Evolutionary conservation across 2,888 invertebrate species (phyloP).

Genomic region (Epinotia ramella): DNA sequence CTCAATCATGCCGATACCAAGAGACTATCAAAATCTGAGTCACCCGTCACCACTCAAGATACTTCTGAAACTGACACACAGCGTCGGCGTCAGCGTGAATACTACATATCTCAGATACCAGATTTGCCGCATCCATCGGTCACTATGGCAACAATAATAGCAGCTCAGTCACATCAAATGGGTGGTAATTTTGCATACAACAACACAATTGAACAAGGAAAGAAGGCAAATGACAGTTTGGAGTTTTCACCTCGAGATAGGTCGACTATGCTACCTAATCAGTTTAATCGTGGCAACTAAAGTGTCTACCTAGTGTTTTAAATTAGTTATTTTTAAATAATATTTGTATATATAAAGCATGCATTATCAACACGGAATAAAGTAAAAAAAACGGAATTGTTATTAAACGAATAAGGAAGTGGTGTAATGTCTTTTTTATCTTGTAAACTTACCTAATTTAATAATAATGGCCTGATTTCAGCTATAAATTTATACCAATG

Average conservation of each 20-base stretch:
- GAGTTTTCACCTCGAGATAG: slow-evolving; percentile 62
- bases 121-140: slow-evolving; percentile 65
- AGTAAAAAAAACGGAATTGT: too few species aligned
- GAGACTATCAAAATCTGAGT: slow-evolving; percentile 47
- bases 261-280: slow-evolving; percentile 60
- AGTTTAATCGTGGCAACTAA: slow-evolving; percentile 45
- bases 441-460: too few species aligned
- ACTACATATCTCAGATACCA: slow-evolving; percentile 63
- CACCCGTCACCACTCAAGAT: slow-evolving; percentile 36
- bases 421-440: too few species aligned
- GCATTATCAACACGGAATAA: too few species aligned
- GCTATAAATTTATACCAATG: too few species aligned
- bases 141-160: slow-evolving; percentile 63
- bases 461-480: too few species aligned
- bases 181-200: slow-evolving; percentile 59
- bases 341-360: too few species aligned
- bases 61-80: background rate
- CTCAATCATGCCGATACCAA: slow-evolving; percentile 10
- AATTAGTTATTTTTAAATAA: too few species aligned
- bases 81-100: slow-evolving; percentile 55
- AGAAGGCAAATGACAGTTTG: slow-evolving; percentile 30
- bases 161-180: slow-evolving; percentile 61
- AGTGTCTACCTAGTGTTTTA: background rate
- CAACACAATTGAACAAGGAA: slow-evolving; percentile 57
- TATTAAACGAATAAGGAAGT: too few species aligned